phyloP scores from a whole-genome alignment of 2,113 vertebrate species.

The Elgaria multicarinata region DNA sequence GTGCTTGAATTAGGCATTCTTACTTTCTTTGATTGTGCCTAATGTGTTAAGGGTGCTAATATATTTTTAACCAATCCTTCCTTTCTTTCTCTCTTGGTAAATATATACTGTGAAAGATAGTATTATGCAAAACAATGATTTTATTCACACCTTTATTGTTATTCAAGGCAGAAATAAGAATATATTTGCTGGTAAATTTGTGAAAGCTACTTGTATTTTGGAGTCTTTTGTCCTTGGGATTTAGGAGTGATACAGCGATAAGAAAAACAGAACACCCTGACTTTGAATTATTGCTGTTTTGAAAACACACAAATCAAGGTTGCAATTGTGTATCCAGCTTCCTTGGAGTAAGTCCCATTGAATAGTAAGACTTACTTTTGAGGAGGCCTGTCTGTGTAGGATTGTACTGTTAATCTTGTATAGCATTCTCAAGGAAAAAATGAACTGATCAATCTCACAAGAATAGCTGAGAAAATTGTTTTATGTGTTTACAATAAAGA shows the following conservation, averaged over 20 bases:
- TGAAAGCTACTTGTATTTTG: neutral
- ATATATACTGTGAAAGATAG: neutral
- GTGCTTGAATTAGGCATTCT: neutral
- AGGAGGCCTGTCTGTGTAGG: neutral
- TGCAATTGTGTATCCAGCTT: neutral
- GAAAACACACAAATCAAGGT: neutral
- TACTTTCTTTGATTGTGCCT: neutral
- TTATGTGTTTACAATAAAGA: slow-evolving; percentile 3
- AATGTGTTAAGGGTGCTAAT: neutral
- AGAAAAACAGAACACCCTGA: neutral
- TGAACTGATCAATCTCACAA: neutral
- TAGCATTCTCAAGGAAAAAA: neutral
- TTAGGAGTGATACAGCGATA: neutral
- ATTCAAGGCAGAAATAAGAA: neutral
- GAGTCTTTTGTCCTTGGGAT: neutral
- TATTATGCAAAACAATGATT: neutral
- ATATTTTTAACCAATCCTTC: neutral
- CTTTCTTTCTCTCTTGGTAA: neutral
- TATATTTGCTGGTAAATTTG: neutral
- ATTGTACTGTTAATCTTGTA: neutral
- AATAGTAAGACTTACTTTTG: neutral
- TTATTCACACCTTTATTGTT: neutral
- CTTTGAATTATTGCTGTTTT: slow-evolving; percentile 13
- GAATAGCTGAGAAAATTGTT: neutral
- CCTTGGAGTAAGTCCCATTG: neutral